These are phyloP conservation scores for Aspiorhynchus laticeps DNA, from an alignment of 2,113 vertebrate species.

Conservation along the genomic window DNA sequence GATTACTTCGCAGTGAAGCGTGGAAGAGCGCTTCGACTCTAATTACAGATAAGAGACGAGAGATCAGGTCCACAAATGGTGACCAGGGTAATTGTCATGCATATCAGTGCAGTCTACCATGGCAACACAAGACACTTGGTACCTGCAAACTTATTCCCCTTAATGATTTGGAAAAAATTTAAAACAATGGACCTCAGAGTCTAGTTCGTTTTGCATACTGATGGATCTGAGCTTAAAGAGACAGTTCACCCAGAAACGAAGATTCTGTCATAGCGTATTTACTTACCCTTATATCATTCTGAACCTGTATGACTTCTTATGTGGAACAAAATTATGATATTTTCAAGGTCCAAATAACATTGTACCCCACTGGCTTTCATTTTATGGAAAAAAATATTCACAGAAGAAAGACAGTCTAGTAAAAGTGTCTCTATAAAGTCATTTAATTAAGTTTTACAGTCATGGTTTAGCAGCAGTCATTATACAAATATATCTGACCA, in stretches of 20 bases:
- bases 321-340: not conserved
- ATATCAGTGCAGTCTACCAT: conserved; percentile 4
- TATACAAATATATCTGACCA: too few relatives aligned
- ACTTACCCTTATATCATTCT: not conserved
- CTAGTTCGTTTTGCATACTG: conserved; percentile 8
- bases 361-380: not conserved
- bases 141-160: conserved; percentile 24
- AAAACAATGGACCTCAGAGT: not conserved
- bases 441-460: too few relatives aligned
- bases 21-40: conserved; percentile 27
- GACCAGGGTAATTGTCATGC: conserved; percentile 35
- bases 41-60: conserved; percentile 46
- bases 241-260: not conserved
- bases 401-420: too few relatives aligned
- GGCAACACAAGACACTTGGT: conserved; percentile 21
- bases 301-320: not conserved
- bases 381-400: too few relatives aligned
- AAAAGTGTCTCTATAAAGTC: too few relatives aligned
- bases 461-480: too few relatives aligned
- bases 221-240: conserved; percentile 7
- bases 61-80: conserved; percentile 5
- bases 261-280: not conserved
- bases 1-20: conserved; percentile 29
- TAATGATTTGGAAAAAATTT: conserved; percentile 19
- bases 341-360: not conserved